A percentile compares a stretch with the other conserved stretches of the same genome.
Conservation (phyloP, 2,797 vertebrate genomes). For the Bradypus variegatus region DNA sequence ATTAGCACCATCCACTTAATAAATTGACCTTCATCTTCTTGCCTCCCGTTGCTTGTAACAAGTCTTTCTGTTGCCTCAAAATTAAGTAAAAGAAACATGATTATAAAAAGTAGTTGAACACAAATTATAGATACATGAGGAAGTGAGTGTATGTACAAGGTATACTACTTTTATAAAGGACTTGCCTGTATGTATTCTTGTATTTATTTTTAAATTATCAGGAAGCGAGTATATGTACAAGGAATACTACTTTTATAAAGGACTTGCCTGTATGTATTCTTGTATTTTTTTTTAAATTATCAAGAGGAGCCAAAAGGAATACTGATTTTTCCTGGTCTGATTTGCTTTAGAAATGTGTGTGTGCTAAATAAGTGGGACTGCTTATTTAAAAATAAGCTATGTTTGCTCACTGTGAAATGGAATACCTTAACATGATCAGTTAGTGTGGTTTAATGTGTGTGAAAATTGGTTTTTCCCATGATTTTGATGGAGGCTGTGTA, state of each 20-base stretch:
- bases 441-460: neutral
- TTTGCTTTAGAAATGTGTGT: slow-evolving; percentile 25
- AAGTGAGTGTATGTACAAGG: neutral
- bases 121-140: neutral
- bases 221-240: neutral
- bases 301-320: neutral
- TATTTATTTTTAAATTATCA: neutral
- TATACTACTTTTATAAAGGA: neutral
- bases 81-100: neutral
- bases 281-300: neutral
- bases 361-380: neutral
- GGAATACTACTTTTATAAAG: neutral
- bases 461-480: neutral
- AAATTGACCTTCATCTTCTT: neutral
- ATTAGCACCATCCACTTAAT: neutral
- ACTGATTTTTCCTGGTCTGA: neutral
- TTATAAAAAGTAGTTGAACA: neutral
- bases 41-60: neutral
- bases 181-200: neutral
- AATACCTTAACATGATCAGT: neutral
- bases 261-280: neutral
- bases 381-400: slow-evolving; percentile 2
- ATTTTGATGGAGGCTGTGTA: neutral
- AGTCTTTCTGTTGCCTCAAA: neutral
- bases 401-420: neutral